A percentile compares a stretch with the other conserved stretches of the same genome.
These are phyloP conservation scores for Onychostruthus taczanowskii DNA, from an alignment of 2,113 vertebrate species.

Conservation along the genomic window DNA sequence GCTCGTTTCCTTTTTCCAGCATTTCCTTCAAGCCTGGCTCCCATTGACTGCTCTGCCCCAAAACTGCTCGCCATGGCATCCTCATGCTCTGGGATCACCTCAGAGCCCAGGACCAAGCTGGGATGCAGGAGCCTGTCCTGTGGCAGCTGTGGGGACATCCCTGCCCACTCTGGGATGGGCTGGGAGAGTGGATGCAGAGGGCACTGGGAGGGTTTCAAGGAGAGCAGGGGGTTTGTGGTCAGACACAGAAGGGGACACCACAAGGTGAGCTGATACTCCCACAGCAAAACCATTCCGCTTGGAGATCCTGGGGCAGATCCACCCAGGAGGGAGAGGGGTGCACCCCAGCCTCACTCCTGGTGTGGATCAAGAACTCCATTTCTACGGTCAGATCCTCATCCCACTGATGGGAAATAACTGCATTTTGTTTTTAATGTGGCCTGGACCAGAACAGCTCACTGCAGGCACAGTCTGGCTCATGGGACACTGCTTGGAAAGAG, in stretches of 20 bases:
- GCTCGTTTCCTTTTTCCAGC: background rate
- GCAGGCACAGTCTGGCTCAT: background rate
- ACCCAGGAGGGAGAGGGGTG: background rate
- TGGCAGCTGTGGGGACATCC: background rate
- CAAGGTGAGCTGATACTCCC: background rate
- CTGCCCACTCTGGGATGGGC: background rate
- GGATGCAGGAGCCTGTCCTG: background rate
- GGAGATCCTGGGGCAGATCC: background rate
- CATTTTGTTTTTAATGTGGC: background rate
- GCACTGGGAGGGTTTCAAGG: background rate
- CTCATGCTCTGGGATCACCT: background rate
- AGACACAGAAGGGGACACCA: background rate
- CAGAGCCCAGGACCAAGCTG: background rate
- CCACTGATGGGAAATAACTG: background rate
- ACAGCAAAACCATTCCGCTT: background rate
- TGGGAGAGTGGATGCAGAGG: background rate
- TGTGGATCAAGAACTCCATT: background rate
- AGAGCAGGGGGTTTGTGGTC: background rate
- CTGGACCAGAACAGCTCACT: background rate
- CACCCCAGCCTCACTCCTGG: background rate
- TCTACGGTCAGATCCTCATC: fast-evolving
- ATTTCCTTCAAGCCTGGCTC: background rate
- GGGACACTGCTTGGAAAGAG: background rate
- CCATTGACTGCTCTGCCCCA: background rate
- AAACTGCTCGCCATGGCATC: background rate